Base-by-base conservation (phyloP, 2,797 vertebrate genomes). In the Lemur catta region DNA sequence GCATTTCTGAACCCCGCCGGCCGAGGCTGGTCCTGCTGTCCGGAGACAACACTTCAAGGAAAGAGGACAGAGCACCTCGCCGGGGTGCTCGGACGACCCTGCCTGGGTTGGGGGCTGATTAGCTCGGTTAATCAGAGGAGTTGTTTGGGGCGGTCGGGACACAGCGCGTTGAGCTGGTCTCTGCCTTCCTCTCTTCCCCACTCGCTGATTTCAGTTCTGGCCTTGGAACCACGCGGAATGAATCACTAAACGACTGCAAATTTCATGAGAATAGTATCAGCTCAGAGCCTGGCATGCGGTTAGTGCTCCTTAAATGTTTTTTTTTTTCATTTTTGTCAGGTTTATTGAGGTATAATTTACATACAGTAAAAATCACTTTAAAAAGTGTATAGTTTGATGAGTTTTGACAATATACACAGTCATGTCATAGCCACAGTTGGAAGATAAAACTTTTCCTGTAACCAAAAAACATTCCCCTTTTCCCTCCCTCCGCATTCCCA, bases 81-180 rank as follows among this genome's bases (percentile, higher is more conserved):
- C 0, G 1, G 1, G n/a, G 24, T 6, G 0, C 43, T 46, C 43
- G 2, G 43, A 9, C 9, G 15, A n/a, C 13, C 0, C 17, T 26
- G 26, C 43, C 4, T 0, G 0, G 4, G 79, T 3, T 3, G 20
- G 24, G 14, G 33, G n/a, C 33, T 20, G 38, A 76, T 55, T 20
- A 7, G 15, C 35, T 28, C 11, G 0, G 0, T 46, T 24, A 18
- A 24, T 8, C 13, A 10, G 67, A 20, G 6, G 52, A 55, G 18
- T 55, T 52, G 24, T 57, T 26, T 26, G 24, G 22, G 28, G 59
- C 28, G 28, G 28, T 30, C 5, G 12, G 59, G 59, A 13, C 59
- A 1, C 59, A 61, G 59, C 1, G 28, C 26, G 0, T 0, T 5
- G n/a, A 48, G 13, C 15, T 26, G 41, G 3, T 35, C 18, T 75